Conservation (phyloP, 1,140 invertebrate species). For the Ostrea edulis region DNA sequence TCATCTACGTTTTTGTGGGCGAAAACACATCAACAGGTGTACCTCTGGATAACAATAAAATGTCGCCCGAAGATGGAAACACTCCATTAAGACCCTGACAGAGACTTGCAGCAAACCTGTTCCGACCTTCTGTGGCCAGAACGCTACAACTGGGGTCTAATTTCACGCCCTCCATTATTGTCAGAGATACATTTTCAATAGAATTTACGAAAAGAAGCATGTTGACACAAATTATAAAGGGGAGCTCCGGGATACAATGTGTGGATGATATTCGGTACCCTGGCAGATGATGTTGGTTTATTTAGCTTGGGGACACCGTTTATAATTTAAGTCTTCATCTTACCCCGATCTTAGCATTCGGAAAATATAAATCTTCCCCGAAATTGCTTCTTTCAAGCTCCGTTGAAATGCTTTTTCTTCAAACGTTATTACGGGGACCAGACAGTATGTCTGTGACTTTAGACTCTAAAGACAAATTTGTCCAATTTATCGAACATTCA, state of each 20-base stretch:
- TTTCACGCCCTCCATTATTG: slow-evolving; percentile 24
- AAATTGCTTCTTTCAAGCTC: slow-evolving; percentile 21
- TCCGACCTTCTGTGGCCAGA: slow-evolving; percentile 28
- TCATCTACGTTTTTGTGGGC: background rate
- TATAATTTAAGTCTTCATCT: slow-evolving; percentile 28
- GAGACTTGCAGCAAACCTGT: slow-evolving; percentile 31
- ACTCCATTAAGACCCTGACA: background rate
- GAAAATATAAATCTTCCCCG: slow-evolving; percentile 33
- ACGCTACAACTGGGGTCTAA: slow-evolving; percentile 10
- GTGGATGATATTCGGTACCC: slow-evolving; percentile 10
- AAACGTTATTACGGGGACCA: background rate
- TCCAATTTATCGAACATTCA: background rate
- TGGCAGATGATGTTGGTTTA: slow-evolving; percentile 19
- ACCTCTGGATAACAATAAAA: background rate
- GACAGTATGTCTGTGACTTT: slow-evolving; percentile 18
- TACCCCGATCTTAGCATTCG: slow-evolving; percentile 23
- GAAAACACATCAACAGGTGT: slow-evolving; percentile 8
- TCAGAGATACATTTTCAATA: slow-evolving; percentile 18
- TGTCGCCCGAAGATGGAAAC: background rate
- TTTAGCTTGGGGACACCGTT: slow-evolving; percentile 18
- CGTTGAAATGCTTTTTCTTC: background rate
- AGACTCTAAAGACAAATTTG: background rate
- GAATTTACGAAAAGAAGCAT: slow-evolving; percentile 35
- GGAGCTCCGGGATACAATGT: background rate
- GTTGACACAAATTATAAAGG: slow-evolving; percentile 34